These are phyloP conservation scores for Stomorhina lunata DNA, from an alignment of 2,888 invertebrate species.

Conservation along the genomic window DNA sequence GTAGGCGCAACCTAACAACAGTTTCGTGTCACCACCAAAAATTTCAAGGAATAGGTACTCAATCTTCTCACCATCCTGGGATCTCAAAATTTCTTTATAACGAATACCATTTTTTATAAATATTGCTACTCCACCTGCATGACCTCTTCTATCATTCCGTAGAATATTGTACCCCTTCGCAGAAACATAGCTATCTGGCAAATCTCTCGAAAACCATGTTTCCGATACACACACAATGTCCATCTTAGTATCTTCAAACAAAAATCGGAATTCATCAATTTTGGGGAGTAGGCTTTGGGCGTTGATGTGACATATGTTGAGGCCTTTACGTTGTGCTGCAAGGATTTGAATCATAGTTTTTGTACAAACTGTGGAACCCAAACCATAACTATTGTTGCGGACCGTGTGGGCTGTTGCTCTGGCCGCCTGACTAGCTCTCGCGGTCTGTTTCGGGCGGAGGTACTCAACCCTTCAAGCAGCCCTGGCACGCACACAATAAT, in stretches of 20 bases:
- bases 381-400: background rate
- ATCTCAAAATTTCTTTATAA: background rate
- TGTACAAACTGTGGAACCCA: background rate
- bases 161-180: conserved; percentile 8
- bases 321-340: conserved; percentile 2
- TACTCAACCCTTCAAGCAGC: too few species aligned
- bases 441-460: too few species aligned
- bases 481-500: too few species aligned
- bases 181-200: background rate
- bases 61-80: background rate
- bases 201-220: conserved; percentile 28
- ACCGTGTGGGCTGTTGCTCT: too few species aligned
- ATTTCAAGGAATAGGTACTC: conserved; percentile 10
- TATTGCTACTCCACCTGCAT: conserved; percentile 27
- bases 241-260: too few species aligned
- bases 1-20: background rate
- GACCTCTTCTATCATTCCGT: conserved; percentile 7
- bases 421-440: too few species aligned
- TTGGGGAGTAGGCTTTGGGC: conserved; percentile 37
- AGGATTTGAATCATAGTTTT: conserved; percentile 13
- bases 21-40: background rate
- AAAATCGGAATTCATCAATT: conserved; percentile 39
- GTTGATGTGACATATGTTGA: conserved; percentile 42
- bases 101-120: background rate
- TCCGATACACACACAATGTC: conserved; percentile 47